Conservation (phyloP, 2,113 vertebrate species). For the Engraulis encrasicolus region DNA sequence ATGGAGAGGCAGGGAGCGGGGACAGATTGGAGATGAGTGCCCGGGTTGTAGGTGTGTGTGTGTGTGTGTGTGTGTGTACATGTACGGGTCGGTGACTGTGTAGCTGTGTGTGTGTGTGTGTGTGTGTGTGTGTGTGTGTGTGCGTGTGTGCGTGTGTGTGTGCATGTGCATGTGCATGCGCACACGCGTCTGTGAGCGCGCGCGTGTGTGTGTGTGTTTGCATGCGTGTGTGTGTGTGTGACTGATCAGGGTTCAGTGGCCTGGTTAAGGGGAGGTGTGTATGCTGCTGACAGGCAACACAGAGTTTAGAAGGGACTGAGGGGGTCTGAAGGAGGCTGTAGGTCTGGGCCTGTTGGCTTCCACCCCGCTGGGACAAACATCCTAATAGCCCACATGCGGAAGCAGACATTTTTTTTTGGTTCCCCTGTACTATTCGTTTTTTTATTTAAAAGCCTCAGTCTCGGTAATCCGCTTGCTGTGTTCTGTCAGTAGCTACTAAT, state of each 20-base stretch:
- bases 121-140: no score
- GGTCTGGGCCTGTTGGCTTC: neutral
- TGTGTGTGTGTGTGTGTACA: no score
- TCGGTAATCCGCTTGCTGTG: neutral
- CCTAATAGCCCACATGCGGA: neutral
- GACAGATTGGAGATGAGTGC: neutral
- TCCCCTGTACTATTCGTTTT: no score
- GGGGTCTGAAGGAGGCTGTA: no score
- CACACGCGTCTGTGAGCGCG: no score
- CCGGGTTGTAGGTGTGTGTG: neutral
- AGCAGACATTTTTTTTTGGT: neutral
- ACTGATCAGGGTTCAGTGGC: conserved; percentile 2
- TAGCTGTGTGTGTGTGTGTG: no score
- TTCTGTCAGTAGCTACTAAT: neutral
- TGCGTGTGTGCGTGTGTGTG: no score
- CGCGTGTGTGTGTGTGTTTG: no score
- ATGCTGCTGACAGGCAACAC: conserved; percentile 6
- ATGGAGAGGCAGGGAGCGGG: neutral
- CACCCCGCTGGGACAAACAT: neutral
- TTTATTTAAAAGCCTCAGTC: no score
- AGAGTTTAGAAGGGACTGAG: neutral
- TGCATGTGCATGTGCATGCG: no score
- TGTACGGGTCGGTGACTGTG: no score
- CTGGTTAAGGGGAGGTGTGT: neutral
- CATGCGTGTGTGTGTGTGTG: no score